Evolutionary conservation across 2,113 vertebrate genomes (phyloP), one percentile per base, ranked within the genome.

Genomic region (Euleptes europaea): DNA sequence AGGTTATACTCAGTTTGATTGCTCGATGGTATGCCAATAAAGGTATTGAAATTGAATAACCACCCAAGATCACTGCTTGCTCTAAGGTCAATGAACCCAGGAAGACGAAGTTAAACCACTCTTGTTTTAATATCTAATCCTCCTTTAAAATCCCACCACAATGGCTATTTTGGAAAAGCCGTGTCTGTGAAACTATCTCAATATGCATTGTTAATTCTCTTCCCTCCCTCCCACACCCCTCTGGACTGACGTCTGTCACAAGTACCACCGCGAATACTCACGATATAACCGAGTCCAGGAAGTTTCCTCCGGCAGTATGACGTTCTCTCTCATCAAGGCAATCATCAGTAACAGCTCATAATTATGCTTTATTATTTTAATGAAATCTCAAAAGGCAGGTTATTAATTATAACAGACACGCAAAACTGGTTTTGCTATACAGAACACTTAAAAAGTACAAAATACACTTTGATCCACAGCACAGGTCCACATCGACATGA

Each of bases 391-490:
- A 95, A 96, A 96, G 94, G 93, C 93, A 95, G 35, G 87, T 96
- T 94, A 95, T 95, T 95, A 94, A 95, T 96, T 94, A 95, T 90
- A n/a, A 97, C 96, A 94, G 92, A 94, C 92, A 95, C 95, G 95
- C 95, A 96, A 94, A 88, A 94, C 93, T 65, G 84, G 94, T 94
- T 94, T 86, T 91, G 94, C 96, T 97, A 94, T 95, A 96, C 93
- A 96, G 94, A 94, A 96, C 95, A 94, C 93, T 95, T 94, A 94
- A 92, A n/a, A 95, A 94, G 93, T 94, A 97, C 96, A 96, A 94
- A 96, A 86, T 93, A 95, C 95, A 94, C 90, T 90, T 94, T 91
- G 35, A 92, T 91, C 92, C 96, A 97, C 96, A 91, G 89, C 95
- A 97, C 96, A 85, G 91, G 86, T 94, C 90, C 95, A 97, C 95